These are phyloP conservation scores for Tetraneura akinire DNA, from an alignment of 1,140 invertebrate species.

Conservation along the genomic window DNA sequence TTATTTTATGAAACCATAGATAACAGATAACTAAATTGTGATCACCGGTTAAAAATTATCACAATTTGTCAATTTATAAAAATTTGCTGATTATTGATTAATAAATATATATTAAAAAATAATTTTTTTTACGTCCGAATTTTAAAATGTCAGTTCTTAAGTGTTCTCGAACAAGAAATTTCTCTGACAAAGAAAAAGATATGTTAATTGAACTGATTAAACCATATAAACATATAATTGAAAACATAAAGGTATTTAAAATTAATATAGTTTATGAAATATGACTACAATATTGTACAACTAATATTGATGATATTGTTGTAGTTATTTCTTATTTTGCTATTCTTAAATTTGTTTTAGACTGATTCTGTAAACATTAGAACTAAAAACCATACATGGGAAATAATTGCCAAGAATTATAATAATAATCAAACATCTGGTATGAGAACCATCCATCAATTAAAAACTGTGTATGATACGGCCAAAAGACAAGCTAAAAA, in stretches of 20 bases:
- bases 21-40: background rate
- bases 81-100: background rate
- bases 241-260: constrained; percentile 4
- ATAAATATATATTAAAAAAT: background rate
- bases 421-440: background rate
- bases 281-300: background rate
- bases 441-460: background rate
- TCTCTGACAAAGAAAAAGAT: background rate
- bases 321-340: background rate
- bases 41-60: background rate
- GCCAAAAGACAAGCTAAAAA: background rate
- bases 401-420: background rate
- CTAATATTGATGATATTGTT: background rate
- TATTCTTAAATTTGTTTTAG: background rate
- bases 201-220: background rate
- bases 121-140: background rate
- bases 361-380: background rate
- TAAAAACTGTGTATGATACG: background rate
- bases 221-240: background rate
- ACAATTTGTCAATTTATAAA: background rate
- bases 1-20: background rate
- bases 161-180: background rate
- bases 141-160: background rate
- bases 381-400: background rate
- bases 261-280: background rate